phyloP scores from a whole-genome alignment of 2,797 vertebrate genomes.

The Psittacula derbiana region DNA sequence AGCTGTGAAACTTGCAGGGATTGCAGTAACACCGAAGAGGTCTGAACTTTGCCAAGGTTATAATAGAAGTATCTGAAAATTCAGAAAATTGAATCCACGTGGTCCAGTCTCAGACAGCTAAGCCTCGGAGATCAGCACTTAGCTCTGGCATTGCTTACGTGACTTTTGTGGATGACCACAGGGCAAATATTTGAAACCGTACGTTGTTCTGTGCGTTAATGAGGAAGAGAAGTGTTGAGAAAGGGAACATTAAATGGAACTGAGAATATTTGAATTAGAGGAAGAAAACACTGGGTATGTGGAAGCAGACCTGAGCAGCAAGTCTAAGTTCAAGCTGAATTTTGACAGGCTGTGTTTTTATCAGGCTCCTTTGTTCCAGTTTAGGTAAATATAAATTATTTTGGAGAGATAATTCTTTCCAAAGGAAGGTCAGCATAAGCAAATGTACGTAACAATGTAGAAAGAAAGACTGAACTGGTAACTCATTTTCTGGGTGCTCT shows the following conservation, averaged over 20 bases:
- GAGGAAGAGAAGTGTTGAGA: constrained; percentile 23
- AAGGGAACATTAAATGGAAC: constrained; percentile 12
- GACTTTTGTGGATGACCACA: background rate
- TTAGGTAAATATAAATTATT: background rate
- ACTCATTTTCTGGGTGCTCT: background rate
- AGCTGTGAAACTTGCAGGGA: background rate
- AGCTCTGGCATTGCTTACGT: background rate
- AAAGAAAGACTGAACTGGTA: background rate
- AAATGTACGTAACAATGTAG: background rate
- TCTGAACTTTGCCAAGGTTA: background rate
- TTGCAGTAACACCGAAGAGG: background rate
- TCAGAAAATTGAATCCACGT: background rate
- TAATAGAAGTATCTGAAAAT: background rate
- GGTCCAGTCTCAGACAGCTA: background rate
- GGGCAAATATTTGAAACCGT: constrained; percentile 6
- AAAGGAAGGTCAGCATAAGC: background rate
- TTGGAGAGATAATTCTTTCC: background rate
- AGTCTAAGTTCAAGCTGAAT: background rate
- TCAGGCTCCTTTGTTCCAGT: background rate
- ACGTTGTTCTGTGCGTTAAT: background rate
- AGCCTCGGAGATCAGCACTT: background rate
- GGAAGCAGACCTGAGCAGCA: background rate
- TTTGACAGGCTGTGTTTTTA: background rate
- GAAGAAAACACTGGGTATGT: background rate
- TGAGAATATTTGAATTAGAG: background rate